Percentiles rank a stretch among this genome's conserved stretches.
phyloP scores from a whole-genome alignment of 2,888 invertebrate genomes.

The Alloplasta piceator region DNA sequence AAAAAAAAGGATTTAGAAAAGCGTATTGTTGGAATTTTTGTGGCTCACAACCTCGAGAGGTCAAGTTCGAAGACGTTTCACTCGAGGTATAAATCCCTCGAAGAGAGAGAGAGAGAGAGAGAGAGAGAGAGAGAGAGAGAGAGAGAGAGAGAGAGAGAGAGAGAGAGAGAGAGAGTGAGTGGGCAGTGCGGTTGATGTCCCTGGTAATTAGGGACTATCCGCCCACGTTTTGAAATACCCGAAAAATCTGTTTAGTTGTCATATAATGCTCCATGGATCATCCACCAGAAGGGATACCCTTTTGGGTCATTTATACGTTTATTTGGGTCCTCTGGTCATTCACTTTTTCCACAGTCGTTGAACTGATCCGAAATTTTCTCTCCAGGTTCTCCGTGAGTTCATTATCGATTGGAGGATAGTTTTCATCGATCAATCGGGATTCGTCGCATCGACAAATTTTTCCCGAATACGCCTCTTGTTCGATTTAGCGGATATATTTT shows the following conservation, averaged over 20 bases:
- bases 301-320: constrained; percentile 41
- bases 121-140: constrained; percentile 49
- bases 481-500: constrained; percentile 68
- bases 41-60: background rate
- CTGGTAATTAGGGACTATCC: constrained; percentile 76
- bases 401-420: background rate
- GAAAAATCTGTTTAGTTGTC: constrained; percentile 72
- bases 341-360: background rate
- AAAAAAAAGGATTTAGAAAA: background rate
- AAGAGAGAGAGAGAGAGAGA: constrained; percentile 56
- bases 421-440: constrained; percentile 72
- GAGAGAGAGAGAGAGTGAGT: constrained; percentile 66
- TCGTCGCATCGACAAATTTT: constrained; percentile 56
- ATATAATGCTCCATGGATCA: constrained; percentile 61
- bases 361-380: constrained; percentile 48
- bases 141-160: constrained; percentile 63
- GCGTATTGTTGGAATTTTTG: background rate
- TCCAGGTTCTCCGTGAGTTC: background rate
- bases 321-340: background rate
- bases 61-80: constrained; percentile 1
- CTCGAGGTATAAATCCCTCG: background rate
- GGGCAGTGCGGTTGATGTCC: constrained; percentile 57
- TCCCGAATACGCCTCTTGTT: constrained; percentile 61
- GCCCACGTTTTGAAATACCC: constrained; percentile 59
- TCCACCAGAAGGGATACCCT: constrained; percentile 16